Conservation (phyloP, 2,113 vertebrate genomes). For the Etia nguti region DNA sequence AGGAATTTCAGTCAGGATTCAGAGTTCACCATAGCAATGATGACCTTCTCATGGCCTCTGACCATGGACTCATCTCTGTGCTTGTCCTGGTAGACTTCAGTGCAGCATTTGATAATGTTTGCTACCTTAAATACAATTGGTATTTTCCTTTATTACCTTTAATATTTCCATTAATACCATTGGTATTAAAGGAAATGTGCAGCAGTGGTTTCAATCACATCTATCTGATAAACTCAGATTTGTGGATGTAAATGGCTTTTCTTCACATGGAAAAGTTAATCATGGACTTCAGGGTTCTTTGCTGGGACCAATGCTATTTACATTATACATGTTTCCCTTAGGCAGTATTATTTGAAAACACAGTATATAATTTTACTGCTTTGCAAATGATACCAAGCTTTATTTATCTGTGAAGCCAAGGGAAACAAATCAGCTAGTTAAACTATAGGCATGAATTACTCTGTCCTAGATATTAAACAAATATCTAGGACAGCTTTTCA, state of each 20-base stretch:
- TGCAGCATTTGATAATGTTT: neutral
- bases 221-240: neutral
- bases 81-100: neutral
- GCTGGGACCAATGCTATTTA: neutral
- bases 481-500: neutral
- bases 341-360: neutral
- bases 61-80: neutral
- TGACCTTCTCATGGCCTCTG: neutral
- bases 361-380: neutral
- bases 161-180: neutral
- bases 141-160: neutral
- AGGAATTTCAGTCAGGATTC: neutral
- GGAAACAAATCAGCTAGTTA: neutral
- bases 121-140: neutral
- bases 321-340: neutral
- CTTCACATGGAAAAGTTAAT: neutral
- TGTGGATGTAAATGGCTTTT: neutral
- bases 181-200: neutral
- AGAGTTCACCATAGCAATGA: neutral
- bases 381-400: neutral
- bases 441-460: neutral
- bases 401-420: neutral
- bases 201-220: neutral
- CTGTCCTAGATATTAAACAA: too few species aligned
- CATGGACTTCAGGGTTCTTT: neutral